Base-by-base conservation (phyloP, 2,113 vertebrate genomes). In the Phylloscopus trochilus region DNA sequence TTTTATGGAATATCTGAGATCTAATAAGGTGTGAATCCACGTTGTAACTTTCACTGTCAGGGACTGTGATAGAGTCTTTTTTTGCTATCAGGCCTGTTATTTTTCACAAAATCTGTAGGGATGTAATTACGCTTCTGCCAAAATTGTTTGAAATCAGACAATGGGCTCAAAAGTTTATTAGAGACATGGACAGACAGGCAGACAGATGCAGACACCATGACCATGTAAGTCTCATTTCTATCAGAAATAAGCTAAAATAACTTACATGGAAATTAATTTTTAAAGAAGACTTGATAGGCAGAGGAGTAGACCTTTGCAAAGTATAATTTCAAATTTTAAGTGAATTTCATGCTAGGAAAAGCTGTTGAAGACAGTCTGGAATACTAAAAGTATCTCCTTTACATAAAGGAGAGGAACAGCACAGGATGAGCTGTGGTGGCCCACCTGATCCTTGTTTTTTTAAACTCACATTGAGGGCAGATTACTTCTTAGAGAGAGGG, bases 271-370 rank as follows among this genome's bases (percentile, higher is more conserved):
- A 88, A 87, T 83, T 76, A 72, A 58, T 46, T 96, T 92, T 90
- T 93, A 86, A 92, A 90, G 37, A 56, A 4, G 27, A 68, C 30
- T 77, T 68, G 82, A 86, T 52, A 77, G 84, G 58, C 44, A 87
- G 73, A 88, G 30, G 30, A 88, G 4, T 60, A 64, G 60, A 94
- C 55, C 63, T 96, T 64, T 76, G 49, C 85, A 73, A 93, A 93
- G 41, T 33, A 37, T 73, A 64, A 66, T 89, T 94, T 89, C 86
- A 87, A 94, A 93, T 51, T 59, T 67, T 66, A 87, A 90, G 83
- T 82, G 18, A 89, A 95, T 95, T 95, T 93, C 88, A 89, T 78
- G 83, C 58, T 84, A 90, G 80, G 68, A 89, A 84, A 78, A 93
- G 60, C 64, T 90, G 31, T 9, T 44, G 69, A 60, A 75, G 81